Conservation (phyloP, 1,140 invertebrate species). For the Microplitis mediator region DNA sequence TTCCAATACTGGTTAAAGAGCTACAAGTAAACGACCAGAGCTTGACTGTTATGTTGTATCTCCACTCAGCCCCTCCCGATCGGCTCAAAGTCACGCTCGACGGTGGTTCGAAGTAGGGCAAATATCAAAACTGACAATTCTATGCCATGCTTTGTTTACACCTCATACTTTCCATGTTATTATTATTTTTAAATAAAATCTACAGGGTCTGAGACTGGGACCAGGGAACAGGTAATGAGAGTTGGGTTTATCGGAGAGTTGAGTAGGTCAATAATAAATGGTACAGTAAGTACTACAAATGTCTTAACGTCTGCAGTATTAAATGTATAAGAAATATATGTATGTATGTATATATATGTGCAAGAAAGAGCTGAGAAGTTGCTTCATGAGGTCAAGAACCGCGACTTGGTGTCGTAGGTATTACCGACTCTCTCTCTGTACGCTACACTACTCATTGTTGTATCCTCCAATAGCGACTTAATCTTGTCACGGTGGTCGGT, state of each 20-base stretch:
- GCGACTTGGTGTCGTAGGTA: neutral
- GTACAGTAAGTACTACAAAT: neutral
- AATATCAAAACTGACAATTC: neutral
- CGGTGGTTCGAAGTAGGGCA: conserved; percentile 2
- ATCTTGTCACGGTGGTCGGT: too few species aligned
- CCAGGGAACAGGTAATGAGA: too few species aligned
- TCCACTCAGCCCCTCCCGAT: conserved; percentile 6
- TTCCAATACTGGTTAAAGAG: too few species aligned
- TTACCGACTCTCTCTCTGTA: neutral
- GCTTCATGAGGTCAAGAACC: conserved; percentile 12
- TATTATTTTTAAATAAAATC: neutral
- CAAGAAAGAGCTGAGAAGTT: neutral
- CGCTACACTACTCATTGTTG: neutral
- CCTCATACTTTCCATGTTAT: neutral
- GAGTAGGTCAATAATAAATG: conserved; percentile 9
- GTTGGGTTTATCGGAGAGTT: neutral
- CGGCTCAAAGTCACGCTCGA: conserved; percentile 4
- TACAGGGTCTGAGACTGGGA: too few species aligned
- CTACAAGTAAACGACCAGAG: neutral
- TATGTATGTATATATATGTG: too few species aligned
- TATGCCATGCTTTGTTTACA: neutral
- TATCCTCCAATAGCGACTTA: neutral
- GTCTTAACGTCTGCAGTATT: too few species aligned
- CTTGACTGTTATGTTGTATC: neutral
- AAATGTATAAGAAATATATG: too few species aligned